phyloP scores from a whole-genome alignment of 2,113 vertebrate species.

The Saccopteryx leptura region DNA sequence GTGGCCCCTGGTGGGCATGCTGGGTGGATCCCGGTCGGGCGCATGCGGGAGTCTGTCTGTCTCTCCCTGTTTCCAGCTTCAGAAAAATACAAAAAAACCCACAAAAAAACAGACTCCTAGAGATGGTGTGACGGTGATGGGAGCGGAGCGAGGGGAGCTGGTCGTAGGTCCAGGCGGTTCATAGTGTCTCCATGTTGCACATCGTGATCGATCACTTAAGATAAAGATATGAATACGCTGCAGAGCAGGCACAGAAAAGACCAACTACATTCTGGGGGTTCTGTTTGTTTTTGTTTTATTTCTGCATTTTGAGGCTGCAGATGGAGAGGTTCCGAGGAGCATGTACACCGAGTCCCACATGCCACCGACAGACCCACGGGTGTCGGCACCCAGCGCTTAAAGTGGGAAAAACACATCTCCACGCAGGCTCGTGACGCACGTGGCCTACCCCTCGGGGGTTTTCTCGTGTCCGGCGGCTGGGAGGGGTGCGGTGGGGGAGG shows the following conservation, averaged over 20 bases:
- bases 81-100: too few relatives aligned
- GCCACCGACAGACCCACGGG: background rate
- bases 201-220: background rate
- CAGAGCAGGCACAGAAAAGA: background rate
- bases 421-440: background rate
- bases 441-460: conserved; percentile 11
- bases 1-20: too few relatives aligned
- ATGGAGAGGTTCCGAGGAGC: background rate
- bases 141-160: background rate
- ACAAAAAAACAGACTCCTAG: background rate
- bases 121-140: too few relatives aligned
- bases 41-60: too few relatives aligned
- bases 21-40: too few relatives aligned
- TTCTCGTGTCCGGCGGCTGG: background rate
- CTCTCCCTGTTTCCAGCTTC: too few relatives aligned
- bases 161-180: background rate
- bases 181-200: background rate
- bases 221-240: background rate
- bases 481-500: background rate
- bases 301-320: conserved; percentile 21
- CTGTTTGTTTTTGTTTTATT: background rate
- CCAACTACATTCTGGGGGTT: background rate
- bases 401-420: background rate
- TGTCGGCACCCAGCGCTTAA: background rate
- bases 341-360: background rate